These are phyloP conservation scores for Allacma fusca DNA, from an alignment of 2,888 invertebrate genomes.

Conservation along the genomic window DNA sequence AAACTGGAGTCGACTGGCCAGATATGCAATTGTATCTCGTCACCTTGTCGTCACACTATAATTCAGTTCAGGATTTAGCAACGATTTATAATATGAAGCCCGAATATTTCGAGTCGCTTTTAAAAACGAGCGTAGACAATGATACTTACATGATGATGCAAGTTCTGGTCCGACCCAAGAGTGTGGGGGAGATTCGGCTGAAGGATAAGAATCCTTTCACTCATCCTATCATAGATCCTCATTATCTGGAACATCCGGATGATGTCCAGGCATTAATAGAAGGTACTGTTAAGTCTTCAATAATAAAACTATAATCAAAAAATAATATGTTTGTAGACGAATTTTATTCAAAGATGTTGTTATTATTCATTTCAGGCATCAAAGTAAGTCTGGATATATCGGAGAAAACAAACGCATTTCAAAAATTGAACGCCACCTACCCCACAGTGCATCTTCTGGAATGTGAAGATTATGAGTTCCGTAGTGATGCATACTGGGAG, in stretches of 20 bases:
- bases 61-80: conserved; percentile 36
- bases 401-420: conserved; percentile 56
- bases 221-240: conserved; percentile 54
- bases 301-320: too few relatives aligned
- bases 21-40: conserved; percentile 54
- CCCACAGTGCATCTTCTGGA: conserved; percentile 47
- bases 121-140: conserved; percentile 76
- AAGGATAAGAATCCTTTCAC: conserved; percentile 50
- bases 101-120: conserved; percentile 67
- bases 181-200: conserved; percentile 52
- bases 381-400: conserved; percentile 48
- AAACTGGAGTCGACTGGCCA: conserved; percentile 51
- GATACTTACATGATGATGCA: conserved; percentile 78
- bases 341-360: background rate
- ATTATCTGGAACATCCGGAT: conserved; percentile 53
- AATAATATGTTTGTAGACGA: too few relatives aligned
- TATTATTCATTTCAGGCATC: conserved; percentile 16
- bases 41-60: conserved; percentile 33
- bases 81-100: background rate
- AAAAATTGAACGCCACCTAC: conserved; percentile 49
- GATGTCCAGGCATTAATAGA: conserved; percentile 55
- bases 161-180: conserved; percentile 50
- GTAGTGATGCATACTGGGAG: conserved; percentile 72
- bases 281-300: conserved; percentile 41
- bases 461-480: conserved; percentile 64